These are phyloP conservation scores for Orthosia gracilis DNA, from an alignment of 2,888 invertebrate species.

Conservation along the genomic window DNA sequence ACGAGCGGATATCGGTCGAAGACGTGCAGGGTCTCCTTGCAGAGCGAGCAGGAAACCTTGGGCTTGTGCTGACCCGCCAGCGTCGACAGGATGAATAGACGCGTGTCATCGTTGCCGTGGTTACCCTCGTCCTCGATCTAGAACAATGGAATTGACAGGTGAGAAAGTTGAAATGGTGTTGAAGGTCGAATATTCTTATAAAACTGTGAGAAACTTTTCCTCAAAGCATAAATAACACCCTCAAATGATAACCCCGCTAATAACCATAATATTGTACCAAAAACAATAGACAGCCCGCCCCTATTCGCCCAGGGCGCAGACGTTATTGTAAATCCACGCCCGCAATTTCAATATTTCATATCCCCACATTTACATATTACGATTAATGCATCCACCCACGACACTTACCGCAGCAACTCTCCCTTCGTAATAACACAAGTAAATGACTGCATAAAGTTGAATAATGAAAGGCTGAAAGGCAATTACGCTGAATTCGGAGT, in stretches of 20 bases:
- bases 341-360: slow-evolving; percentile 89
- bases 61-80: slow-evolving; percentile 97
- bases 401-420: slow-evolving; percentile 86
- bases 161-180: neutral
- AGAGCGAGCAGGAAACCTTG: slow-evolving; percentile 96
- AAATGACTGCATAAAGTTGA: slow-evolving; percentile 91
- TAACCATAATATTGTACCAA: slow-evolving; percentile 59
- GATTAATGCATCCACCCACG: slow-evolving; percentile 91
- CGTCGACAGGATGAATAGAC: slow-evolving; percentile 98
- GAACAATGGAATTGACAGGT: slow-evolving; percentile 80
- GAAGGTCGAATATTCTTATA: neutral
- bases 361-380: slow-evolving; percentile 89
- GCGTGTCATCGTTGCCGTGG: slow-evolving; percentile 99
- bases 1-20: slow-evolving; percentile 99
- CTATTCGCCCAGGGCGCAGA: slow-evolving; percentile 69
- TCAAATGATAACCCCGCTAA: slow-evolving; percentile 42
- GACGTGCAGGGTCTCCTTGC: slow-evolving; percentile 97
- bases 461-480: slow-evolving; percentile 91
- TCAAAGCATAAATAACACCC: slow-evolving; percentile 2
- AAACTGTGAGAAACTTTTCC: neutral
- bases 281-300: slow-evolving; percentile 72
- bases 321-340: slow-evolving; percentile 80
- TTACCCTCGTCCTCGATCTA: slow-evolving; percentile 99
- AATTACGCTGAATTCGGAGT: slow-evolving; percentile 90
- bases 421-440: slow-evolving; percentile 90